Conservation (phyloP, 2,888 invertebrate species). For the Sinodicranocentrus sp. region DNA sequence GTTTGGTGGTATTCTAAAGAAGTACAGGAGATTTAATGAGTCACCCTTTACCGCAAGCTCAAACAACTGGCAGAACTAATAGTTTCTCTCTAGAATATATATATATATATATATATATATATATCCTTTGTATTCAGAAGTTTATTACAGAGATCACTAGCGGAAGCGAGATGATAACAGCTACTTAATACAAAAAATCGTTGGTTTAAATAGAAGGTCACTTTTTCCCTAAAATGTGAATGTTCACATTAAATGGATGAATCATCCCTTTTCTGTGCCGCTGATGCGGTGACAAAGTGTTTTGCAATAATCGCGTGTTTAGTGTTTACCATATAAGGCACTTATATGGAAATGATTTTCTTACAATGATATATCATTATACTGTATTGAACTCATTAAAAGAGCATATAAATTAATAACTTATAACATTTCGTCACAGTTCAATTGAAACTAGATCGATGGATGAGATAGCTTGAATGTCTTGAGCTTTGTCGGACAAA, state of each 20-base stretch:
- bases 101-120: neutral
- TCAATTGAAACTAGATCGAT: too few species aligned
- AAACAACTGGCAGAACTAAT: too few species aligned
- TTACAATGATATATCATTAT: too few species aligned
- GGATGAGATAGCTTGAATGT: too few species aligned
- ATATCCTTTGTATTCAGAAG: neutral
- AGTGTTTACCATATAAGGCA: neutral
- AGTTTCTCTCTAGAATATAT: too few species aligned
- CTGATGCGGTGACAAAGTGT: neutral
- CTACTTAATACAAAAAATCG: slow-evolving; percentile 36
- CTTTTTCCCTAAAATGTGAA: slow-evolving; percentile 14
- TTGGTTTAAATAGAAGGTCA: slow-evolving; percentile 38
- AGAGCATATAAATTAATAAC: too few species aligned
- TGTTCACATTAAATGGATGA: slow-evolving; percentile 14
- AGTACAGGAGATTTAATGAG: slow-evolving; percentile 47
- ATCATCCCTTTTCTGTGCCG: slow-evolving; percentile 16
- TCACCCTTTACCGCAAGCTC: slow-evolving; percentile 52
- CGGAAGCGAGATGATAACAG: slow-evolving; percentile 45
- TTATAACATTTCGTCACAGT: too few species aligned
- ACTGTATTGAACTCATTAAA: too few species aligned
- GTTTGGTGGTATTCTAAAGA: too few species aligned
- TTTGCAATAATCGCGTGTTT: neutral
- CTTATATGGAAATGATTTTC: slow-evolving; percentile 24
- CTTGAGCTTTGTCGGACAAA: too few species aligned
- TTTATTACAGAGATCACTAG: slow-evolving; percentile 46